Evolutionary conservation across 2,797 vertebrate species (phyloP), one percentile per base, ranked within the genome.

Genomic region (Leptoclinus maculatus): DNA sequence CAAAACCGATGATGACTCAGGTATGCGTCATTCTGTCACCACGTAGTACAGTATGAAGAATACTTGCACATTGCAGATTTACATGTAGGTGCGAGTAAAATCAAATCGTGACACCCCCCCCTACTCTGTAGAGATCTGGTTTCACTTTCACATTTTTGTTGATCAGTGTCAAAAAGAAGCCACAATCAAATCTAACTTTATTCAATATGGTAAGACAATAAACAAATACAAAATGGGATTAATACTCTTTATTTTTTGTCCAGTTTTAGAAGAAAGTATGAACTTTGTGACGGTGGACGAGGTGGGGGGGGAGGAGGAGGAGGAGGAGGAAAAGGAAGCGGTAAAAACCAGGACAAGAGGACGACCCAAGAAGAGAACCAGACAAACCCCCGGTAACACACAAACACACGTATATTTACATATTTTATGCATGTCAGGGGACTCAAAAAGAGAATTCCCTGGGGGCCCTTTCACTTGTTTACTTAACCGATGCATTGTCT

Each of bases 261-360:
- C 29, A 7, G 5, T 66, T 75, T 66, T 43, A 90, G 89, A 76
- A 3, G 86, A 91, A 14, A 90, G 85, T 23, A 82, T 88, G 63
- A 96, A 94, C 78, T 97, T 97, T 71, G 95, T 97, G 65, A 97
- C 95, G 0, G 71, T 97, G 25, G 97, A 98, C 25, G 96, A 98
- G 81, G 95, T 97, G 0, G 95, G 95, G 34, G 95, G 56, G 29
- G 36, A 93, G n/a, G 96, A 97, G 25, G 96, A 97, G 62, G 95
- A 96, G 0, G 94, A 95, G 39, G 39, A 41, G 36, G 95, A 85
- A 49, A 10, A 92, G 47, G 78, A 78, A 43, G 23, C 1, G 0
- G 10, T 69, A 10, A 58, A 56, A 16, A 39, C 83, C 38, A 85
- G 60, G 36, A 76, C 29, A 14, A 67, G 78, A 86, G 62, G 82